Percentiles rank a stretch among this genome's conserved stretches.
phyloP scores from a whole-genome alignment of 2,888 invertebrate genomes.

The Synergus itoensis region DNA sequence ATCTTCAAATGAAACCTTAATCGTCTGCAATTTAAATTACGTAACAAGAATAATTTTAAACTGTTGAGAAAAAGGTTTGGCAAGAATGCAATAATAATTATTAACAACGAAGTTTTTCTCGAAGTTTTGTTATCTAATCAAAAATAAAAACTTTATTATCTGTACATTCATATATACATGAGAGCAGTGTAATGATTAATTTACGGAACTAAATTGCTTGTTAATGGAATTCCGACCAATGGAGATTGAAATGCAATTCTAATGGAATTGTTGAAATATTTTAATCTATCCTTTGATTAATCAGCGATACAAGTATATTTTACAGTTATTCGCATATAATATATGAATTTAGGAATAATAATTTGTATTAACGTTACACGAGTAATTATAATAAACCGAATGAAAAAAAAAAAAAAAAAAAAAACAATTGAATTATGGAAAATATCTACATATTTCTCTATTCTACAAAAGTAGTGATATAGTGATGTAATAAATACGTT shows the following conservation, averaged over 20 bases:
- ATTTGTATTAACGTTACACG: too few species aligned
- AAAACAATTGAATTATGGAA: background rate
- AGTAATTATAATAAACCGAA: background rate
- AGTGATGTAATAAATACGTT: background rate
- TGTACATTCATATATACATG: too few species aligned
- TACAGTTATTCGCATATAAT: too few species aligned
- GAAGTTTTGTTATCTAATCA: too few species aligned
- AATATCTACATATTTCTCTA: background rate
- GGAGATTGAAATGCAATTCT: background rate
- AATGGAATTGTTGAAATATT: slow-evolving; percentile 20
- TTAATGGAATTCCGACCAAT: background rate
- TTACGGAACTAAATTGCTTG: slow-evolving; percentile 1
- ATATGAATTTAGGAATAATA: too few species aligned
- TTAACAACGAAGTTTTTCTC: background rate
- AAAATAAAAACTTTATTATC: too few species aligned
- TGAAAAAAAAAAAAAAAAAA: background rate
- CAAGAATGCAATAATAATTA: background rate
- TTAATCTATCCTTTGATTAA: background rate
- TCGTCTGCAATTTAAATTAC: background rate
- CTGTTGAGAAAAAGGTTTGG: background rate
- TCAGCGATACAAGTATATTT: too few species aligned
- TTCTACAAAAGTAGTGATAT: background rate
- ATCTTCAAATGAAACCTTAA: background rate
- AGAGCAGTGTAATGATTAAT: background rate
- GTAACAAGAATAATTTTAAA: background rate